A percentile compares a stretch with the other conserved stretches of the same genome.
Evolutionary conservation across 2,797 vertebrate genomes (phyloP).

Genomic region (Trachops cirrhosus): DNA sequence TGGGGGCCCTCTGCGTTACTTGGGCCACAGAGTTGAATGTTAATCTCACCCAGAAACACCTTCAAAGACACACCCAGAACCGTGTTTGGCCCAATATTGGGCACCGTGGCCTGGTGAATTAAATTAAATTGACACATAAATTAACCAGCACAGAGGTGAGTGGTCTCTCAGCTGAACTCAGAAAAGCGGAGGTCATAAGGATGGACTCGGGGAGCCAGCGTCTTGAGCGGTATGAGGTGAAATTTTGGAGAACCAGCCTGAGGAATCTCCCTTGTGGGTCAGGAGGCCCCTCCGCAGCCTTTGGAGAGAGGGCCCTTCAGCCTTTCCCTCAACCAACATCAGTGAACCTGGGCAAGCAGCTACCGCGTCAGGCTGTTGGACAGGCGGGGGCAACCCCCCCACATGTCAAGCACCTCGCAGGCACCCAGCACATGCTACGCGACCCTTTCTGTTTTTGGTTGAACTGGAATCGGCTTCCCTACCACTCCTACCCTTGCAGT

Average conservation of each 20-base stretch:
- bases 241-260: background rate
- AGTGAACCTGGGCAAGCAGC: background rate
- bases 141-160: background rate
- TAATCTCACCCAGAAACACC: background rate
- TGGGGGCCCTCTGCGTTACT: background rate
- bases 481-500: too few species aligned
- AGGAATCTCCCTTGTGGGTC: background rate
- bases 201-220: too few species aligned
- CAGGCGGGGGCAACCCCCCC: too few species aligned
- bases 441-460: background rate
- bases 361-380: background rate
- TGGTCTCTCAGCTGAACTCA: background rate
- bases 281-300: background rate
- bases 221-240: background rate
- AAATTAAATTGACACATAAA: background rate
- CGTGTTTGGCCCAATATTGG: background rate
- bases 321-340: accelerated
- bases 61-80: background rate
- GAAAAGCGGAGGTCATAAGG: background rate
- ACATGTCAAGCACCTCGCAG: background rate
- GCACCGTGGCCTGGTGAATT: background rate
- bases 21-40: background rate
- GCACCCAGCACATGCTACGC: accelerated
- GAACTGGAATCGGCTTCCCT: background rate
- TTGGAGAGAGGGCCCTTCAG: background rate